Base-by-base conservation (phyloP, 2,888 invertebrate species). In the Platycnemis pennipes region DNA sequence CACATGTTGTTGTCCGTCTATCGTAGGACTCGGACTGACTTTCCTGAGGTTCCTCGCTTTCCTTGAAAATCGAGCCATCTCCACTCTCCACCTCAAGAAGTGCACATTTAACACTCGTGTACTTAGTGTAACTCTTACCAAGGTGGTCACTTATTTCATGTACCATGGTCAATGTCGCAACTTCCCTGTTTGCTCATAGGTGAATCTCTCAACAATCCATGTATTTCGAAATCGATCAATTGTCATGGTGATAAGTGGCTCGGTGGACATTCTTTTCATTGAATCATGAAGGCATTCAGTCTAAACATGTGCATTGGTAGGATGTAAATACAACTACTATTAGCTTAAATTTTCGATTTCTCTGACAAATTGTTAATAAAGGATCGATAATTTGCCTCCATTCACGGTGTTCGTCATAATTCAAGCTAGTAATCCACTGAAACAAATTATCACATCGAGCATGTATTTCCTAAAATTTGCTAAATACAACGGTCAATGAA, bases 191-290 rank as follows among this genome's bases (percentile, higher is more conserved):
- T 19, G 44, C n/a, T 44, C 45, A 0, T 13, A 19, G 86, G 44
- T 19, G 19, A 22, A 86, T 86, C 86, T 42, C 3, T 11, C 87
- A 87, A n/a, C n/a, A 46, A 87, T 44, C 3, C 87, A 44, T 46
- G 87, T 46, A 7, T 26, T 87, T 87, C n/a, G 87, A 45, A 87
- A 46, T 44, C 87, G 86, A 44, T 44, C 86, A 22, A 42, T 86
- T 44, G 86, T 86, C 86, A 44, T 44, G 42, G 42, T 44, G 86
- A 86, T 19, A 44, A 86, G 16, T 44, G 0, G 22, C 63, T 63
- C 63, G 63, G 2, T 63, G 63, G 7, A 63, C n/a, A 26, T 63
- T n/a, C 63, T n/a, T 26, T 63, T 3, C 49, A 16, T 49, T 49
- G 13, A 19, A 19, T 49, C 19, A 49, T 49, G 49, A 13, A 5